Evolutionary conservation across 2,888 invertebrate species (phyloP), one percentile per base, ranked within the genome.

Genomic region (Rugalucina vietnamica): DNA sequence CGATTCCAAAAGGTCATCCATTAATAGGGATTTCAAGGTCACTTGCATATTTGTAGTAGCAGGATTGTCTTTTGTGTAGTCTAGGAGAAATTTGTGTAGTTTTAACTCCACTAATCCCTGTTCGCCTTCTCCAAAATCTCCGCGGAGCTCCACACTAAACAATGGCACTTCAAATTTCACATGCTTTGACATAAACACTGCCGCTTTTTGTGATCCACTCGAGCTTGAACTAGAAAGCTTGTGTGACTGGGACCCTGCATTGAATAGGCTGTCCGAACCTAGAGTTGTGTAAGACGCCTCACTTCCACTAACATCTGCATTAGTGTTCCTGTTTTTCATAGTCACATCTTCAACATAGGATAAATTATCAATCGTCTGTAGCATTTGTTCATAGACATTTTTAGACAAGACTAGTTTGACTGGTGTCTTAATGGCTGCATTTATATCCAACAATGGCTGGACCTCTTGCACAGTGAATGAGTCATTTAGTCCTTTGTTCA

Each of bases 1-100:
- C 1, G 97, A 96, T 92, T 97, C 97, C 10, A 97, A 96, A 3
- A 98, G 96, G 95, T 99, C 98, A 94, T 98, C 98, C 97, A 99
- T 98, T 3, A 97, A 96, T 32, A 99, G 96, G 0, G 98, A 98
- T 88, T 97, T 96, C 10, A 99, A 95, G 0, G 97, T 97, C 4
- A 95, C 82, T 50, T 97, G 97, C 76, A 98, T 96, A 89, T 96
- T 96, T 3, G 97, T 97, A 93, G 97, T 97, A 91, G 96, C 96
- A 32, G 95, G 95, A 87, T 96, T 96, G 81, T 96, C 95, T 89
- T 96, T 96, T 86, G 97, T 97, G 93, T 97, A 97, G 73, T 96
- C 96, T 75, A 98, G 96, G 60, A 96, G 96, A 92, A 98, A 97
- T 93, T 98, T 98, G 60, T 97, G 96, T 95, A 98, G 97, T 0